Percentiles rank a stretch among this genome's conserved stretches.
Evolutionary conservation across 2,113 vertebrate species (phyloP).

Genomic region (Cyprinodon tularosa): DNA sequence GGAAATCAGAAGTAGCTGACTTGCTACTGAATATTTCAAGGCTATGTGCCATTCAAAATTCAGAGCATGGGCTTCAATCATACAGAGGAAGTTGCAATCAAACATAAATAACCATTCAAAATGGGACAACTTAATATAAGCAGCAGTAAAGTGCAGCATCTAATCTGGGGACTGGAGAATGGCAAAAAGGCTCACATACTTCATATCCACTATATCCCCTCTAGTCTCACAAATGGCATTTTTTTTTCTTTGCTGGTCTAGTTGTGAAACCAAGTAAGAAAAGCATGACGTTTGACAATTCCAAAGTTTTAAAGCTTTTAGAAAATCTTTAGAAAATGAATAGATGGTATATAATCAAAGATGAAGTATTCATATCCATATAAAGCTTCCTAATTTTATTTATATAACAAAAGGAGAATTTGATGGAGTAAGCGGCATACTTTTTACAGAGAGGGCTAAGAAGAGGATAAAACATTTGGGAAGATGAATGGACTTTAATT

Average conservation of each 20-base stretch:
- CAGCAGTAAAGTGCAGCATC: not conserved
- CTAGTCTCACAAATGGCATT: not conserved
- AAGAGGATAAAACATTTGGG: too few relatives aligned
- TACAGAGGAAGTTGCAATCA: not conserved
- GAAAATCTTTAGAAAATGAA: too few relatives aligned
- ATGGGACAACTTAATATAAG: not conserved
- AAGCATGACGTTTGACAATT: not conserved
- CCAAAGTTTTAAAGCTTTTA: too few relatives aligned
- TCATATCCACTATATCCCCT: not conserved
- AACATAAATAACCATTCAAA: constrained; percentile 13
- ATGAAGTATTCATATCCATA: too few relatives aligned
- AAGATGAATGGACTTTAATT: too few relatives aligned
- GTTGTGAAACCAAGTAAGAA: not conserved
- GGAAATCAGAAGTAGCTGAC: not conserved
- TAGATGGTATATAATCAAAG: too few relatives aligned
- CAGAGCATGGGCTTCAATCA: constrained; percentile 9
- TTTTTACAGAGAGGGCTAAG: too few relatives aligned
- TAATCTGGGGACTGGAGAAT: not conserved
- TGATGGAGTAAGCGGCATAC: too few relatives aligned
- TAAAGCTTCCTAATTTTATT: too few relatives aligned
- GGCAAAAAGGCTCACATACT: not conserved
- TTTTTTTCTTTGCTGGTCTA: not conserved
- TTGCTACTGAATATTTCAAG: not conserved
- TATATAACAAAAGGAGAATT: too few relatives aligned
- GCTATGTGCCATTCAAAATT: constrained; percentile 2